Conservation (phyloP, 2,888 invertebrate genomes). For the Rhingia rostrata region DNA sequence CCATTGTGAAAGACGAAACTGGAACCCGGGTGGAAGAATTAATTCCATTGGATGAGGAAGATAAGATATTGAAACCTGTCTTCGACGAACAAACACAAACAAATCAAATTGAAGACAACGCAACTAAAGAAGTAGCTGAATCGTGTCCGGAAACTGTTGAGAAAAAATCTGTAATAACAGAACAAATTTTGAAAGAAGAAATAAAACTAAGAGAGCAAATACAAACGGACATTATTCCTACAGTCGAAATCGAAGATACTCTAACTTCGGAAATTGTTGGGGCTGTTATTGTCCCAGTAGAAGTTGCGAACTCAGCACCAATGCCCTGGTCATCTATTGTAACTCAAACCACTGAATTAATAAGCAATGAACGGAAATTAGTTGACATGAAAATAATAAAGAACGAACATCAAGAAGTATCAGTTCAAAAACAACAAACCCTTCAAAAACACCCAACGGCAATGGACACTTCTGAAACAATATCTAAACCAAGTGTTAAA, state of each 20-base stretch:
- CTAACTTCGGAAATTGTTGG: not conserved
- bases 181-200: no score
- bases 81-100: conserved; percentile 6
- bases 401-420: not conserved
- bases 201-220: not conserved
- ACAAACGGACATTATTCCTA: not conserved
- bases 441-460: not conserved
- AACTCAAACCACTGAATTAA: conserved; percentile 19
- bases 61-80: not conserved
- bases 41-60: not conserved
- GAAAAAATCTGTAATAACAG: not conserved
- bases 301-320: not conserved
- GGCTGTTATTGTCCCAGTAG: no score
- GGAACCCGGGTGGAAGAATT: not conserved
- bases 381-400: not conserved
- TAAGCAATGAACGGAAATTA: not conserved
- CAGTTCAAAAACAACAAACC: not conserved
- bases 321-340: conserved; percentile 54
- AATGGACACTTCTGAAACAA: not conserved
- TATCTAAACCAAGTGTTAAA: not conserved
- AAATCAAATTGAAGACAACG: conserved; percentile 40
- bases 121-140: not conserved
- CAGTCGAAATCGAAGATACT: not conserved
- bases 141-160: not conserved
- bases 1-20: not conserved